Evolutionary conservation across 1,140 invertebrate species (phyloP).

Genomic region (Dinoponera quadriceps): DNA sequence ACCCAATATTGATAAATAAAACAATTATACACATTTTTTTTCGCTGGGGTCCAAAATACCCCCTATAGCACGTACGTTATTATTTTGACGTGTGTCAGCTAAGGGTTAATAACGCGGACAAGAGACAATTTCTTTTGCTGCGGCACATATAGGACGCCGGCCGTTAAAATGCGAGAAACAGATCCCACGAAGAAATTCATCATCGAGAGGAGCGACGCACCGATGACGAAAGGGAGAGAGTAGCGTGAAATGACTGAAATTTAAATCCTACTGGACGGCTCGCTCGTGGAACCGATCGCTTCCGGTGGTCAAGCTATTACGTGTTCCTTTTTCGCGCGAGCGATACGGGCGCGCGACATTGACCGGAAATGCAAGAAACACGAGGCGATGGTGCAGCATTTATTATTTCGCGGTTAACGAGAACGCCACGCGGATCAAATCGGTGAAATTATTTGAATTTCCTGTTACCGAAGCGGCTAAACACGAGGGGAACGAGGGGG

Average conservation of each 20-base stretch:
- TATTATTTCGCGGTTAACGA: slow-evolving; percentile 35
- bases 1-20: too few species aligned
- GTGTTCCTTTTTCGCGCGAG: not conserved
- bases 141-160: too few species aligned
- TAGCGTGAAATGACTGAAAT: slow-evolving; percentile 23
- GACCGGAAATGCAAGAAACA: slow-evolving; percentile 27
- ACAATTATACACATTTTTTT: too few species aligned
- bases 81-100: too few species aligned
- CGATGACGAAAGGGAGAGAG: slow-evolving; percentile 21
- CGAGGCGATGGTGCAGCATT: not conserved
- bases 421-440: slow-evolving; percentile 25
- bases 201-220: slow-evolving; percentile 3
- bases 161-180: not conserved
- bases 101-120: too few species aligned
- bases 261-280: not conserved
- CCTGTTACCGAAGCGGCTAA: not conserved
- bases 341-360: slow-evolving; percentile 17
- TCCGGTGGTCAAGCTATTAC: slow-evolving; percentile 3
- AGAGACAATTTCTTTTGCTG: too few species aligned
- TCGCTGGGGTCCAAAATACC: too few species aligned
- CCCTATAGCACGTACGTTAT: too few species aligned
- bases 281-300: slow-evolving; percentile 29
- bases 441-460: slow-evolving; percentile 61
- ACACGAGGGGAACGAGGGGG: not conserved
- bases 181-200: slow-evolving; percentile 2